These are phyloP conservation scores for Coelogynopora nodosa DNA, from an alignment of 2,888 invertebrate genomes.

Conservation along the genomic window DNA sequence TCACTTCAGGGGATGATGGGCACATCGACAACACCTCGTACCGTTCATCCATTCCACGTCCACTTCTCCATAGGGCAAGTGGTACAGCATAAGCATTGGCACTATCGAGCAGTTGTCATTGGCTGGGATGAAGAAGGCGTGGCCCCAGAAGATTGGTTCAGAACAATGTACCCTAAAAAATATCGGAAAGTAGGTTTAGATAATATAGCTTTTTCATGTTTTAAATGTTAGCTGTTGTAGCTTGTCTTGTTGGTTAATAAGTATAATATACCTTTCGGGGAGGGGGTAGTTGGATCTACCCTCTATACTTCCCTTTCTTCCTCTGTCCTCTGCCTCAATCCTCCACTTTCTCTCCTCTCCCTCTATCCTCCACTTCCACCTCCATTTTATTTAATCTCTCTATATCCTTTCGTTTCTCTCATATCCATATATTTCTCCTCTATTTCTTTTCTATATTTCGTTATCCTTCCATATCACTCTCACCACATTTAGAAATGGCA, in stretches of 20 bases:
- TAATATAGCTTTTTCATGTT: background rate
- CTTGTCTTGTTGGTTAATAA: too few species aligned
- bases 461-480: constrained; percentile 26
- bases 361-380: too few species aligned
- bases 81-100: constrained; percentile 60
- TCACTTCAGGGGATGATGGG: background rate
- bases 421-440: background rate
- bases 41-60: constrained; percentile 51
- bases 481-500: constrained; percentile 58
- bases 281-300: too few species aligned
- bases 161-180: background rate
- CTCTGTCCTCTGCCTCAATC: too few species aligned
- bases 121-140: constrained; percentile 65
- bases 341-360: too few species aligned
- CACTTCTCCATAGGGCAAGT: constrained; percentile 65
- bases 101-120: constrained; percentile 64
- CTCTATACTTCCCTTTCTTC: too few species aligned
- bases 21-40: background rate
- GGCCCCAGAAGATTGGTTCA: constrained; percentile 47
- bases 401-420: background rate
- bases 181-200: background rate
- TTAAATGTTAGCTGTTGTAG: too few species aligned
- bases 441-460: background rate
- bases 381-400: background rate
- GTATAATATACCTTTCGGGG: too few species aligned